Base-by-base conservation (phyloP, 2,888 invertebrate species). In the Caenorhabditis uteleia region DNA sequence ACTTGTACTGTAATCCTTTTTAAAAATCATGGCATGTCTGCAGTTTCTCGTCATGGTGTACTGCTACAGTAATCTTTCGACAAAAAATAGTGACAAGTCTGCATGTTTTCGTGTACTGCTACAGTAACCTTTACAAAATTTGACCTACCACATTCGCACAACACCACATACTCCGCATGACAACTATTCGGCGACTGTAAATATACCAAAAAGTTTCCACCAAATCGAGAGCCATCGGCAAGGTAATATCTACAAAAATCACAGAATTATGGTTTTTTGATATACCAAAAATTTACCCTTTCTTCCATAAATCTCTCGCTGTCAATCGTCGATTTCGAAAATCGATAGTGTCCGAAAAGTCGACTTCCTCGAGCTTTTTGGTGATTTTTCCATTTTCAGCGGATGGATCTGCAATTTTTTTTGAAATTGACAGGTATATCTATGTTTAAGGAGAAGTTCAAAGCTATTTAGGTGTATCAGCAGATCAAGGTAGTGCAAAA, bases 151-250 rank as follows among this genome's bases (percentile, higher is more conserved):
- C 12, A 14, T 26, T 27, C 16, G 25, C 64, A 64, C 27, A 64
- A 49, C 12, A 64, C 39, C 16, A 64, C 64, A 47, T 54, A 64
- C 40, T 57, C 57, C 7, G 64, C 53, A 25, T 64, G 64, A 39
- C 57, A 58, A 7, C 44, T 2, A 31, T 64, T 64, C 7, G 64
- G 64, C 5, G 57, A 49, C 5, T 36, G 2, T 4, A 42, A 46
- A 49, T 64, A 64, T 36, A 58, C 57, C 12, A 64, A 40, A 29
- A 43, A 58, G 27, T 64, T n/a, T 7, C 64, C 64, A 14, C 64
- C 64, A 49, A 57, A 64, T 3, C 64, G 48, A 2, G 53, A 21
- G 12, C 62, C 62, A 26, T 62, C 56, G 33, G 56, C 50, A 12
- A 62, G 18, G 27, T 38, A 62, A 40, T 36, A 61, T 6, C 61